Evolutionary conservation across 2,888 invertebrate genomes (phyloP), one percentile per base, ranked within the genome.

Genomic region (Zeuzera pyrina): DNA sequence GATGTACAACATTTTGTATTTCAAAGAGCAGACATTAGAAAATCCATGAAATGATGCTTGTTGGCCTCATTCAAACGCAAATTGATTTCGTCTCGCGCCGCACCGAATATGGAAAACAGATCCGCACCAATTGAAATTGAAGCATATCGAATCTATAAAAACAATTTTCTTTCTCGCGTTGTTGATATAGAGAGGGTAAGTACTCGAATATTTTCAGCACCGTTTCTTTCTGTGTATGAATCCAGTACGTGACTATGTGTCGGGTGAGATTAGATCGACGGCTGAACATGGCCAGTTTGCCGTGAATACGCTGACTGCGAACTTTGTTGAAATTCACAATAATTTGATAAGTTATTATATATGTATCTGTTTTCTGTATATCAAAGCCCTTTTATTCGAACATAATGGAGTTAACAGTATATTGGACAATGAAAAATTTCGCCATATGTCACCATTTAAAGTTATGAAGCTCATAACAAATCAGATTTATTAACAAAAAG

Each of bases 81-180:
- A 74, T 74, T 66, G 73, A 72, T 69, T 69, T 55, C 47, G 43
- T 45, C 50, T 54, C 48, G 45, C 47, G 41, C 53, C 45, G 42
- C 48, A 41, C 48, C 58, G 61, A 69, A 69, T 66, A 71, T 67
- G 63, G 67, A 58, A 43, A 60, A 61, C 61, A 64, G 63, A 67
- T 63, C 62, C 61, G 49, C 47, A 56, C 54, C 68, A 65, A 68
- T 77, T 69, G 74, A 76, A 77, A 78, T 70, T 66, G 74, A 70
- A 67, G 72, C 73, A 74, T 73, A 76, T 73, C 68, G 70, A 68
- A 76, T 77, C 69, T 65, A 73, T 74, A 71, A 77, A 77, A 78
- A 79, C 78, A 73, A 76, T 76, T 78, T 76, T 68, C 68, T 59
- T 64, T 57, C 58, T 48, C 57, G 56, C 50, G 53, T 59, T 71